Evolutionary conservation across 92 coral and sea anemone genomes (phyloP), one percentile per base, ranked within the genome.

Genomic region (Muricea muricata): DNA sequence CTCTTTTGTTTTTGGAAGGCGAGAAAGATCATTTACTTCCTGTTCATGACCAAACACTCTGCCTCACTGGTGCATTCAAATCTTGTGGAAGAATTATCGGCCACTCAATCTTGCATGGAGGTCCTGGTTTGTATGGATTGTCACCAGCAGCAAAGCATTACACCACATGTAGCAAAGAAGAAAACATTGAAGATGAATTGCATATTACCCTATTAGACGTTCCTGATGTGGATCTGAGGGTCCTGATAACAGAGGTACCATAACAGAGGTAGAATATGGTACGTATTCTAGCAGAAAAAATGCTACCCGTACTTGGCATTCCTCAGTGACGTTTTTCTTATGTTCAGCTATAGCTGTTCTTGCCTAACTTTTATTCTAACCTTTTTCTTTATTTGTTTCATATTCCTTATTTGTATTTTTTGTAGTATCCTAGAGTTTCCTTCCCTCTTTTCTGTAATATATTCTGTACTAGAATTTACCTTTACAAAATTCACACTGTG

Each of bases 11-110:
- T 34, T 75, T 75, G 14, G 81, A 75, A 48, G 81, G 81, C 20
- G 42, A 75, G 65, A 28, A 3, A 48, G 81, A 75, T 20, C 81
- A 75, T 20, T 58, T 1, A 7, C 37, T 75, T n/a, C 81, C 81
- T 23, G 17, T 75, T 4, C 65, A 75, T 75, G 66, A 75, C 45
- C 65, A 48, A 56, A 15, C 81, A 17, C 65, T 75, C 12, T 46
- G 81, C 17, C 46, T 75, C 63, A 46, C 81, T 75, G 81, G 81
- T 30, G 41, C 81, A 26, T 75, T 75, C 35, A 75, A 50, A 37
- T 65, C 81, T 15, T 26, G 28, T 48, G 81, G 81, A 24, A 48
- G 85, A 25, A 61, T 65, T 34, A 32, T 80, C 33, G 85, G 75
- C 57, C 73, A 65, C 54, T 25, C 58, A 17, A 2, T 69, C 28